phyloP scores from a whole-genome alignment of 2,113 vertebrate species.

The Pristiophorus japonicus region DNA sequence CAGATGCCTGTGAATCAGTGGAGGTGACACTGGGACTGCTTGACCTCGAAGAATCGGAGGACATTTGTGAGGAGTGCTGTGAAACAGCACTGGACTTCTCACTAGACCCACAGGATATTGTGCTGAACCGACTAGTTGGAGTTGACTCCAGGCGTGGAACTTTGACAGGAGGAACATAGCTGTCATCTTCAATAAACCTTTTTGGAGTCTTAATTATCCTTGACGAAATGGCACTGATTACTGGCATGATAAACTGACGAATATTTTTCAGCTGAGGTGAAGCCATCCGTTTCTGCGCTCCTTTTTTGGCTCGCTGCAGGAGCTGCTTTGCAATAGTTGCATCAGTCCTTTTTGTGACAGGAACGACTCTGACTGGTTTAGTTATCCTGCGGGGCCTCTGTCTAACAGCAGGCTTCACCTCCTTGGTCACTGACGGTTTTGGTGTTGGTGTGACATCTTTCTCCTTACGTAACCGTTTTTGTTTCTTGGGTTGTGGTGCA shows the following conservation, averaged over 20 bases:
- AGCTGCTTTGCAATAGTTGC: slow-evolving; percentile 91
- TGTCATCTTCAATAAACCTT: slow-evolving; percentile 93
- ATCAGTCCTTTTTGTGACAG: slow-evolving; percentile 88
- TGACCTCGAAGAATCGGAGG: slow-evolving; percentile 90
- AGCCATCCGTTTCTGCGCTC: slow-evolving; percentile 69
- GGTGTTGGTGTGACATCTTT: slow-evolving; percentile 53
- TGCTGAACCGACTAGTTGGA: slow-evolving; percentile 73
- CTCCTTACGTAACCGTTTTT: slow-evolving; percentile 68
- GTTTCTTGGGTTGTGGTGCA: slow-evolving; percentile 71
- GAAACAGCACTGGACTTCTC: slow-evolving; percentile 82
- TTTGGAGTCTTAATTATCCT: slow-evolving; percentile 96
- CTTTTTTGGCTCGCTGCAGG: slow-evolving; percentile 89
- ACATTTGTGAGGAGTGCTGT: slow-evolving; percentile 91
- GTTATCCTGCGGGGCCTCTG: slow-evolving; percentile 84
- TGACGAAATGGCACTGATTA: slow-evolving; percentile 90
- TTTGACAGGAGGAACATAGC: slow-evolving; percentile 82
- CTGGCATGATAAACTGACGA: slow-evolving; percentile 96
- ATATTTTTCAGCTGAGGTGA: slow-evolving; percentile 82
- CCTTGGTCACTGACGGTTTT: slow-evolving; percentile 47
- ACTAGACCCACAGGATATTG: slow-evolving; percentile 83
- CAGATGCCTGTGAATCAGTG: slow-evolving; percentile 89
- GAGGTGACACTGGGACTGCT: slow-evolving; percentile 92
- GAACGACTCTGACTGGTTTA: slow-evolving; percentile 87
- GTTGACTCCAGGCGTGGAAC: slow-evolving; percentile 76
- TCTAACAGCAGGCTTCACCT: slow-evolving; percentile 63